Conservation (phyloP, 2,113 vertebrate species). For the Crotalus horridus region DNA sequence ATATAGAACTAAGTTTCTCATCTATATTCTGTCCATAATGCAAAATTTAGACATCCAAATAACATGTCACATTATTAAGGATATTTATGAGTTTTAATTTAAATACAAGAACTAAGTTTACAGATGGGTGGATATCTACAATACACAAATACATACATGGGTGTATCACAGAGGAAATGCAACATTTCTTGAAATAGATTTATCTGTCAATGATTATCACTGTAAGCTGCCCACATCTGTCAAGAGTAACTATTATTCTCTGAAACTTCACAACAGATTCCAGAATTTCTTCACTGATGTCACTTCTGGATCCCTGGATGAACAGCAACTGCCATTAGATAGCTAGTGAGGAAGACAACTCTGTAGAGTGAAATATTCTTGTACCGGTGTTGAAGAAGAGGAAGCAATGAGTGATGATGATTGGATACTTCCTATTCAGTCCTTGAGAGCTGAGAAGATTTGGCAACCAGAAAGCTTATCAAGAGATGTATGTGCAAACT, state of each 20-base stretch:
- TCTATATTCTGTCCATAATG: not conserved
- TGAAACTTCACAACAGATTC: not conserved
- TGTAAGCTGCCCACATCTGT: not conserved
- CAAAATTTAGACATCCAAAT: slow-evolving; percentile 1
- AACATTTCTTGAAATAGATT: not conserved
- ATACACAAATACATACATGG: not conserved
- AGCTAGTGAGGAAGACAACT: not conserved
- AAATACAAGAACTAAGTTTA: not conserved
- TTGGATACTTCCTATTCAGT: not conserved
- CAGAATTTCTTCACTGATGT: not conserved
- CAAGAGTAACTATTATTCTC: not conserved
- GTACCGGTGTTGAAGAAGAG: not conserved
- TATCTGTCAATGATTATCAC: not conserved
- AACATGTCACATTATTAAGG: not conserved
- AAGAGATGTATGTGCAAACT: not conserved
- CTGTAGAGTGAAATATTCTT: not conserved
- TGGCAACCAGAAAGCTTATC: not conserved
- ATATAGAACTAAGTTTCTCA: not conserved
- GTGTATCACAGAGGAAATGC: not conserved
- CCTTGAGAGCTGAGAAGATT: not conserved
- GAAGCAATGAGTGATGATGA: not conserved
- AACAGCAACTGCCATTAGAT: not conserved
- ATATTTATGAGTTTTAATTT: not conserved
- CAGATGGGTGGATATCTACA: not conserved
- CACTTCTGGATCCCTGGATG: not conserved